Conservation (phyloP, 1,140 invertebrate species). For the Trichonephila inaurata region DNA sequence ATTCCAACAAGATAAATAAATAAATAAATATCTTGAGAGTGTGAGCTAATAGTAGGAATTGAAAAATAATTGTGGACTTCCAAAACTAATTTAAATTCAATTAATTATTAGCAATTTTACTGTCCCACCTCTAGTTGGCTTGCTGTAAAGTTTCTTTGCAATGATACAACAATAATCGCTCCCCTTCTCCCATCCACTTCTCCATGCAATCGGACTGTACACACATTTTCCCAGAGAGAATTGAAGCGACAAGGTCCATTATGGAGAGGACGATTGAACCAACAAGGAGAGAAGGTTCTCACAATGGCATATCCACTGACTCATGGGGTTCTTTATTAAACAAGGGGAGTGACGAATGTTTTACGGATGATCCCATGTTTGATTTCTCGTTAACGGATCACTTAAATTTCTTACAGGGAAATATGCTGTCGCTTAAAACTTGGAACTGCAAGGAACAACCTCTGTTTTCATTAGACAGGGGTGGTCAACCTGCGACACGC, state of each 20-base stretch:
- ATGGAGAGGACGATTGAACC: background rate
- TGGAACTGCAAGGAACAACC: too few species aligned
- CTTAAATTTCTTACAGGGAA: background rate
- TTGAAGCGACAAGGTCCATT: background rate
- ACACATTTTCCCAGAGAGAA: constrained; percentile 2
- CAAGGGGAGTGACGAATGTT: background rate
- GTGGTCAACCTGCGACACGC: too few species aligned
- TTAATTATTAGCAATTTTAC: too few species aligned
- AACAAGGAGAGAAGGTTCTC: background rate
- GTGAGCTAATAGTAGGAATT: too few species aligned
- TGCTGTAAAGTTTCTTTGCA: too few species aligned
- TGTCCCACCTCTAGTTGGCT: too few species aligned
- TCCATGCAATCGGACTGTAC: too few species aligned
- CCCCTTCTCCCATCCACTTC: background rate
- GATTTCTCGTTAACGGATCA: background rate
- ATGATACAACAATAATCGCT: background rate
- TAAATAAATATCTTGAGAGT: too few species aligned
- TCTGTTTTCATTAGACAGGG: too few species aligned
- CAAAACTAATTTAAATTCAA: too few species aligned
- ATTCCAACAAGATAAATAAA: too few species aligned
- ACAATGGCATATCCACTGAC: background rate
- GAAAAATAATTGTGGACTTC: too few species aligned
- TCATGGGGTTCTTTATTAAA: background rate
- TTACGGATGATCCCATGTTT: background rate
- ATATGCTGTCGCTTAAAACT: background rate